A percentile compares a stretch with the other conserved stretches of the same genome.
These are phyloP conservation scores for Parauchenoglanis ngamensis DNA, from an alignment of 2,797 vertebrate species.

Conservation along the genomic window DNA sequence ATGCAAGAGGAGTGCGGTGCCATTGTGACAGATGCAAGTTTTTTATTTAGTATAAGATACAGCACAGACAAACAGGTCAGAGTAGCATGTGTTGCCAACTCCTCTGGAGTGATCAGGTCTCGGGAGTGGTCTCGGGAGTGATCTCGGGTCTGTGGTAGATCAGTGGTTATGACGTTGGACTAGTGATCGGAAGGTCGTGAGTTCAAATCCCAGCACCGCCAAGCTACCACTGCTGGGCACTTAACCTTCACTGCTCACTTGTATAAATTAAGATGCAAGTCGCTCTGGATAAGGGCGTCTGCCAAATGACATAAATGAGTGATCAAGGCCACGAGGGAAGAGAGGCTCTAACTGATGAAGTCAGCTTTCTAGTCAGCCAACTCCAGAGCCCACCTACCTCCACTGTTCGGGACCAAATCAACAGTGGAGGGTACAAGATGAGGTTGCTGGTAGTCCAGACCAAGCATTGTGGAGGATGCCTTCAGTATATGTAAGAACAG, in stretches of 20 bases:
- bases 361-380: not conserved
- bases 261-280: too few species aligned
- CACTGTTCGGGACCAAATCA: not conserved
- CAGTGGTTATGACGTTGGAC: too few species aligned
- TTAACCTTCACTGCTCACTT: too few species aligned
- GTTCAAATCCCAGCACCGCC: too few species aligned
- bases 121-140: too few species aligned
- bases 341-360: not conserved
- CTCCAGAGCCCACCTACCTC: not conserved
- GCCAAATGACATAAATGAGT: too few species aligned
- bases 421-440: not conserved
- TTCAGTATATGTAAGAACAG: not conserved
- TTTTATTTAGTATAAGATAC: not conserved
- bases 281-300: too few species aligned
- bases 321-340: not conserved
- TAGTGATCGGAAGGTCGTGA: too few species aligned
- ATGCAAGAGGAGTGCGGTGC: not conserved
- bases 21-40: not conserved
- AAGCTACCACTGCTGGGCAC: too few species aligned
- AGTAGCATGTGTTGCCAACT: not conserved
- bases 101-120: not conserved
- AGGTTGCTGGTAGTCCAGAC: not conserved
- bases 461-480: not conserved
- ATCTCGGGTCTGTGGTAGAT: too few species aligned
- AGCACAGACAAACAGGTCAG: not conserved